Evolutionary conservation across 2,113 vertebrate genomes (phyloP).

Genomic region (Phalacrocorax brasilianus): DNA sequence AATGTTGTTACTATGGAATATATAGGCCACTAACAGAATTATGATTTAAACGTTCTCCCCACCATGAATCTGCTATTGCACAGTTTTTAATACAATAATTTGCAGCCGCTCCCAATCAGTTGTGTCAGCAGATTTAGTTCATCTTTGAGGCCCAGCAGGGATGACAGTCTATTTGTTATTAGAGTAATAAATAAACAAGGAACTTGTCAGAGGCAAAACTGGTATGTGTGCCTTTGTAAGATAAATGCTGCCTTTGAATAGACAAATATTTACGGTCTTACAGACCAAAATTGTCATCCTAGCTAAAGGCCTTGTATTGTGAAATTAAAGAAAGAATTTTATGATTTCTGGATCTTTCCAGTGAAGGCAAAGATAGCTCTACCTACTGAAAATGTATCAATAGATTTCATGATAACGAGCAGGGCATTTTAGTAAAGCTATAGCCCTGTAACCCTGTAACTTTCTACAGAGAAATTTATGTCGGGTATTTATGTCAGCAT

Average conservation of each 20-base stretch:
- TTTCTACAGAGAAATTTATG: background rate
- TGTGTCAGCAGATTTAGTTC: slow-evolving; percentile 70
- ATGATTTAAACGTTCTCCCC: slow-evolving; percentile 30
- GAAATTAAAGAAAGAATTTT: slow-evolving; percentile 59
- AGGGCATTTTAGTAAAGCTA: background rate
- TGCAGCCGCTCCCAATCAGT: slow-evolving; percentile 62
- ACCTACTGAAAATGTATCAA: slow-evolving; percentile 34
- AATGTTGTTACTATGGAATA: background rate
- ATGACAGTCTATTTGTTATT: slow-evolving; percentile 83
- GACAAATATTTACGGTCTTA: slow-evolving; percentile 80
- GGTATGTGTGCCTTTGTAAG: slow-evolving; percentile 73
- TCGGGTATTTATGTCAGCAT: background rate
- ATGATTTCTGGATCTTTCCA: slow-evolving; percentile 57
- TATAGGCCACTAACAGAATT: slow-evolving; percentile 2
- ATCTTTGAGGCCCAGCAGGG: slow-evolving; percentile 67
- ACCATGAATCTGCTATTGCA: slow-evolving; percentile 41
- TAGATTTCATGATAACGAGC: slow-evolving; percentile 27
- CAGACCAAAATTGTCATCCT: slow-evolving; percentile 71
- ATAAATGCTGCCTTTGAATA: slow-evolving; percentile 80
- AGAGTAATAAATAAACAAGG: slow-evolving; percentile 82
- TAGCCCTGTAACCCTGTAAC: background rate
- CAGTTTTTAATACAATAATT: slow-evolving; percentile 68
- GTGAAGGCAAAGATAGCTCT: background rate
- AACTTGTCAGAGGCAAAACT: slow-evolving; percentile 78
- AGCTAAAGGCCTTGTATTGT: slow-evolving; percentile 67